Evolutionary conservation across 2,113 vertebrate genomes (phyloP).

Genomic region (Cyanocitta stelleri): DNA sequence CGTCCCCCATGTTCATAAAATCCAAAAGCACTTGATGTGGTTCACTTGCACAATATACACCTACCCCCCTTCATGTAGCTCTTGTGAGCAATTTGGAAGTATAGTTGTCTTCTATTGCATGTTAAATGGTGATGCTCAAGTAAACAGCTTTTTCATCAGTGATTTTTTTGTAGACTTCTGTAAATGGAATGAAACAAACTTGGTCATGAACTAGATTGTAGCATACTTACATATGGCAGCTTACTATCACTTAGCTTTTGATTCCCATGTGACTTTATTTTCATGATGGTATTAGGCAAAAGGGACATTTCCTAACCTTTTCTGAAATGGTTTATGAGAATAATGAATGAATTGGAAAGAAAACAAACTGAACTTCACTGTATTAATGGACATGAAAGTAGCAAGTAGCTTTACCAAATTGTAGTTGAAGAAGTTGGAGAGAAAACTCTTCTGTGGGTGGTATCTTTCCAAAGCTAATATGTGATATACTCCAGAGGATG

Average conservation of each 20-base stretch:
- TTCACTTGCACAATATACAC: neutral
- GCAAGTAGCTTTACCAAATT: neutral
- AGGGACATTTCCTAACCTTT: neutral
- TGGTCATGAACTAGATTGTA: neutral
- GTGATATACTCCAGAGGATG: neutral
- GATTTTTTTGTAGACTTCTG: neutral
- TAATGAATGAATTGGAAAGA: neutral
- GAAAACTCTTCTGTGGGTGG: neutral
- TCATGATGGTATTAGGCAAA: neutral
- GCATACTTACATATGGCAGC: neutral
- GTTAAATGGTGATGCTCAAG: neutral
- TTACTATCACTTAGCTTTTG: neutral
- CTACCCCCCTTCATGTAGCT: neutral
- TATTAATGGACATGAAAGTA: neutral
- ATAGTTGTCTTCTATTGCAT: neutral
- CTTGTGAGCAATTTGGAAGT: neutral
- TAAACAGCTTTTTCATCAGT: neutral
- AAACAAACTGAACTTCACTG: neutral
- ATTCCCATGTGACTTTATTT: neutral
- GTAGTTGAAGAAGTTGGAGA: neutral
- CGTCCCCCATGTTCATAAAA: neutral
- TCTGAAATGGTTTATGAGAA: neutral
- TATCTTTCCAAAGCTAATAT: neutral
- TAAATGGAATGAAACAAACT: neutral
- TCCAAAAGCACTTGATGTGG: neutral